These are phyloP conservation scores for Hypselothyrea guttata DNA, from an alignment of 2,888 invertebrate genomes.

Conservation along the genomic window DNA sequence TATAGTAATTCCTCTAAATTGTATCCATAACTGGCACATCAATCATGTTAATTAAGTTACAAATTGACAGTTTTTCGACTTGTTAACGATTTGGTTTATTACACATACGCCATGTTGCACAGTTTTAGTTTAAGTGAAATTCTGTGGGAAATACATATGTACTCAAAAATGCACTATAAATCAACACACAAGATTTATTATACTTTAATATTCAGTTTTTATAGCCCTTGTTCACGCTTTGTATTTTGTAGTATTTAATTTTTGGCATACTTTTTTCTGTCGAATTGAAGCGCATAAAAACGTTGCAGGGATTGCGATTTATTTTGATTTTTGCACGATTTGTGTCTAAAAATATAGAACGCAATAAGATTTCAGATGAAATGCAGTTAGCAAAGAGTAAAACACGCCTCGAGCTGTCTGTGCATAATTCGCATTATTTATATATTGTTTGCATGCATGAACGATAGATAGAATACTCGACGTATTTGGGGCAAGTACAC, in stretches of 20 bases:
- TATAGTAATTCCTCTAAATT: no score
- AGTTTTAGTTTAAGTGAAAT: conserved; percentile 9
- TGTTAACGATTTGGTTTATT: not conserved
- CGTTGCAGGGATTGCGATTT: not conserved
- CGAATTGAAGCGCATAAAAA: no score
- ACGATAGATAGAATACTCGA: no score
- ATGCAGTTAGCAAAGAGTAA: conserved; percentile 4
- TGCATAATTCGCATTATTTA: conserved; percentile 4
- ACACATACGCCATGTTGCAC: conserved; percentile 28
- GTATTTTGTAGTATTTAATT: no score
- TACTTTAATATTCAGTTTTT: no score
- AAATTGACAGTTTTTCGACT: no score
- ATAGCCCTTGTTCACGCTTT: no score
- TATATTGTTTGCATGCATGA: conserved; percentile 1
- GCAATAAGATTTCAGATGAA: conserved; percentile 14
- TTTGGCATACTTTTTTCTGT: not conserved
- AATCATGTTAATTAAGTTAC: no score
- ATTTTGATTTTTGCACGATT: conserved; percentile 23
- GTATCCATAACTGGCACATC: no score
- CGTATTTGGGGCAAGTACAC: not conserved
- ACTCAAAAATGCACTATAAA: no score
- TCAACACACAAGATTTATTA: no score
- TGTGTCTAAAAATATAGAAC: conserved; percentile 21
- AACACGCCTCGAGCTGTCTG: not conserved
- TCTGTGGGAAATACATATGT: no score